Base-by-base conservation (phyloP, 2,888 invertebrate species). In the Tachina lurida region DNA sequence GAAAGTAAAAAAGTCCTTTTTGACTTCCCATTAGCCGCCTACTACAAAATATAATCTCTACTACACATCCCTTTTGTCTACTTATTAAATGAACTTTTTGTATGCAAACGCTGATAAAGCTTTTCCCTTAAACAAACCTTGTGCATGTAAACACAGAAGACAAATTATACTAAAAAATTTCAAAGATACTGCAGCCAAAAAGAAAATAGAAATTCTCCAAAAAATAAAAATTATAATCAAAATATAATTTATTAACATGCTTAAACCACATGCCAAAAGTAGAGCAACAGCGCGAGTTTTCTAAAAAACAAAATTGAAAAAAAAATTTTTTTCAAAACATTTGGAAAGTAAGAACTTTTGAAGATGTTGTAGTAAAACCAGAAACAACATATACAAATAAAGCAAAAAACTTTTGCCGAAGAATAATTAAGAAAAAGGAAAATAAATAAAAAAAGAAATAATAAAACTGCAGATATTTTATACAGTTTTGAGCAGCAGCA, bases 171-270 rank as follows among this genome's bases (percentile, higher is more conserved):
- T 41, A 47, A 71, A 31, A 31, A 63, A 71, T 47, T 65, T 39
- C 31, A 47, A 63, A 63, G 39, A 68, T 58, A 54, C 54, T 79
- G 70, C 75, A 60, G 54, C 45, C 31, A 60, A 31, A 67, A 75
- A 12, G 9, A 43, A 58, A 39, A 60, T 56, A 13, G 5, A 31
- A 60, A 58, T 63, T 41, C 13, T 31, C 43, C 9, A 68, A 31
- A 45, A 49, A 65, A n/a, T n/a, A n/a, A 10, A 85, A 76, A 81
- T 74, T 85, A 81, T 79, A 86, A 86, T 79, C 82, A 86, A 86
- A 83, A 86, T 86, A 83, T 83, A 86, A 86, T 86, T 86, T 82
- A 86, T 86, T 83, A 83, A 83, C 82, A 78, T 75, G 39, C 52
- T 82, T 54, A 65, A 65, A 75, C 70, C 74, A 78, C 78, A 70